These are phyloP conservation scores for Acronicta psi DNA, from an alignment of 2,888 invertebrate species.

Conservation along the genomic window DNA sequence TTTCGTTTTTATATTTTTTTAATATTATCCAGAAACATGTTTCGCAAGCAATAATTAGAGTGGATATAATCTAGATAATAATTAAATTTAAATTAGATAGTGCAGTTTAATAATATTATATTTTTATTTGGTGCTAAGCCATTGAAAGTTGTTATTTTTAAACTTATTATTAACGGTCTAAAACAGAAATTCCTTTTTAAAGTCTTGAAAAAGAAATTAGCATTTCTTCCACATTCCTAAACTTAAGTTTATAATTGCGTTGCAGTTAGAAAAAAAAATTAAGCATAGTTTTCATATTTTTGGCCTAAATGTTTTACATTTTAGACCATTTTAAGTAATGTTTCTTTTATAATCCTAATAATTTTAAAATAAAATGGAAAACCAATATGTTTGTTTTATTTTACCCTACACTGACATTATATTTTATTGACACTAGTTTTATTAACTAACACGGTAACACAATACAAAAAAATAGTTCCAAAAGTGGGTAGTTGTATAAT, in stretches of 20 bases:
- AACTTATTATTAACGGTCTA: neutral
- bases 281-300: conserved; percentile 33
- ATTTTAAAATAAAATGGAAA: conserved; percentile 59
- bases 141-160: conserved; percentile 12
- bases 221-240: conserved; percentile 68
- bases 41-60: conserved; percentile 38
- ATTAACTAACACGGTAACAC: too few relatives aligned
- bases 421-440: too few relatives aligned
- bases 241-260: conserved; percentile 24
- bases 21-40: conserved; percentile 5
- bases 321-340: conserved; percentile 31
- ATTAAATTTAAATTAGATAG: conserved; percentile 20
- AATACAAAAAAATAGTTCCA: too few relatives aligned
- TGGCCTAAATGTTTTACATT: conserved; percentile 40
- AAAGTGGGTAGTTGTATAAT: too few relatives aligned
- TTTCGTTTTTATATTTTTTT: conserved; percentile 5
- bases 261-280: conserved; percentile 15
- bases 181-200: conserved; percentile 14
- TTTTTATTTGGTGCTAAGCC: conserved; percentile 51
- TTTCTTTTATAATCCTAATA: conserved; percentile 56
- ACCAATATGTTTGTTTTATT: conserved; percentile 27
- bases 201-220: conserved; percentile 33
- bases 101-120: conserved; percentile 23
- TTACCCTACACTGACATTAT: neutral
- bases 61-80: conserved; percentile 16